These are phyloP conservation scores for Palloptera scutellata DNA, from an alignment of 2,888 invertebrate species.

Conservation along the genomic window DNA sequence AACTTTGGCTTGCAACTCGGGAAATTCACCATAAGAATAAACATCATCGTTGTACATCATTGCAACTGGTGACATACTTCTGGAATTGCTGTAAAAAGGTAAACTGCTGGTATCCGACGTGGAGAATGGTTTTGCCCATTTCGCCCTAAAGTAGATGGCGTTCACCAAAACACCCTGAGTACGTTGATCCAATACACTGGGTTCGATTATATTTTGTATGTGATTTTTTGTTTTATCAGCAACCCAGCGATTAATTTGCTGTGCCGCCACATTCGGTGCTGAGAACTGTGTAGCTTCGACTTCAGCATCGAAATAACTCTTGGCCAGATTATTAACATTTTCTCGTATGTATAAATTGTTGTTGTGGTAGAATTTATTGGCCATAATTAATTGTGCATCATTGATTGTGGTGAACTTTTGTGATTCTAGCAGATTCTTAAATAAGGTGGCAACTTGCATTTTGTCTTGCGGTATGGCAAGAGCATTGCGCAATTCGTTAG, in stretches of 20 bases:
- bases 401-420: background rate
- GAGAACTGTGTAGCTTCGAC: slow-evolving; percentile 47
- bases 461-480: slow-evolving; percentile 36
- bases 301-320: slow-evolving; percentile 41
- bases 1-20: slow-evolving; percentile 67
- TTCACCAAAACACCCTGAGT: slow-evolving; percentile 79
- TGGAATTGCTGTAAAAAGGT: slow-evolving; percentile 65
- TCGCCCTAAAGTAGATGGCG: slow-evolving; percentile 86
- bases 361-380: slow-evolving; percentile 50
- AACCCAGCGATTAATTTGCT: slow-evolving; percentile 63
- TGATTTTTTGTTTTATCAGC: slow-evolving; percentile 43
- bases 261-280: slow-evolving; percentile 64
- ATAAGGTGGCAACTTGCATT: slow-evolving; percentile 33
- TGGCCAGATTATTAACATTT: slow-evolving; percentile 36
- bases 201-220: slow-evolving; percentile 46
- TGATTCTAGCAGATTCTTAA: slow-evolving; percentile 29
- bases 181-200: slow-evolving; percentile 44
- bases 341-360: slow-evolving; percentile 29
- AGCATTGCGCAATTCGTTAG: slow-evolving; percentile 43
- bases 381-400: slow-evolving; percentile 44
- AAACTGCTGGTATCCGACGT: slow-evolving; percentile 68
- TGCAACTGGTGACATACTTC: slow-evolving; percentile 63
- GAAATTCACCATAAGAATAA: slow-evolving; percentile 65
- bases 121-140: slow-evolving; percentile 69
- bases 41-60: slow-evolving; percentile 74